A percentile compares a stretch with the other conserved stretches of the same genome.
Conservation (phyloP, 2,113 vertebrate species). For the Callithrix jacchus region DNA sequence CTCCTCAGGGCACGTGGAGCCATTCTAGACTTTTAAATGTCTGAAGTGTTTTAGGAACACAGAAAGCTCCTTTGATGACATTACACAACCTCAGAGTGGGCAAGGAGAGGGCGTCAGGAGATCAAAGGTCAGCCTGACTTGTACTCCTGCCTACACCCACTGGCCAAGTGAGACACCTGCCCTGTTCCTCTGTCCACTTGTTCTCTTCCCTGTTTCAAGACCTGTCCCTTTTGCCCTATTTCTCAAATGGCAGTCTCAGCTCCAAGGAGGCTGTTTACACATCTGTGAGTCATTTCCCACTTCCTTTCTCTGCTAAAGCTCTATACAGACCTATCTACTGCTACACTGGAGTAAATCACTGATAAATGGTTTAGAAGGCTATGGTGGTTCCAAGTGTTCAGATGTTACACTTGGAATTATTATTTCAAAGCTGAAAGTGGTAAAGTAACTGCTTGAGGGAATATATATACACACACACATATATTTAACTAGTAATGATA, state of each 20-base stretch:
- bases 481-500: background rate
- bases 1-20: background rate
- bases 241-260: background rate
- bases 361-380: background rate
- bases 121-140: background rate
- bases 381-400: background rate
- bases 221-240: background rate
- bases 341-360: background rate
- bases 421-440: background rate
- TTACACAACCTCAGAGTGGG: background rate
- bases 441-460: background rate
- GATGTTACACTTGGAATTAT: background rate
- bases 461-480: too few species aligned
- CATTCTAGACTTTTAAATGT: background rate
- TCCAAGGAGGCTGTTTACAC: background rate
- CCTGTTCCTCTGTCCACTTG: background rate
- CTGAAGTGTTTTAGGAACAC: background rate
- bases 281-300: background rate
- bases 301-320: background rate
- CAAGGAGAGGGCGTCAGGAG: background rate
- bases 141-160: rapidly evolving
- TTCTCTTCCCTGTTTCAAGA: background rate
- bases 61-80: background rate
- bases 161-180: background rate
- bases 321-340: background rate